Conservation (phyloP, 2,888 invertebrate genomes). For the Cantharis nigra region DNA sequence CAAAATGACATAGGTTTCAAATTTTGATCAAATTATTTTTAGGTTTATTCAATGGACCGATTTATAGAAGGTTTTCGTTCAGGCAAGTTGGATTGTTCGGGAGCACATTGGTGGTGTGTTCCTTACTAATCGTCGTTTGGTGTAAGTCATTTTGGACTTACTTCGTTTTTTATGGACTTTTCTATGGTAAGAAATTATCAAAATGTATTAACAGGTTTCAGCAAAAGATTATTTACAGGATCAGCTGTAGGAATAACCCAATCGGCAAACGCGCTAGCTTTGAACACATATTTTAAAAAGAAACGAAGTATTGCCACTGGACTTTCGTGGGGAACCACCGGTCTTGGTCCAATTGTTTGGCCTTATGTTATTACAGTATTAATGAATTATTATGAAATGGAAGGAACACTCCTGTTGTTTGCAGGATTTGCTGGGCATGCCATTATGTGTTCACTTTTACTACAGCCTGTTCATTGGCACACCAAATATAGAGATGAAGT, state of each 20-base stretch:
- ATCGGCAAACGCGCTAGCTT: constrained; percentile 69
- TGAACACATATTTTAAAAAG: constrained; percentile 75
- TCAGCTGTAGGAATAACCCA: constrained; percentile 6
- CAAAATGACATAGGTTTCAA: no score
- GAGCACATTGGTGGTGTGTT: constrained; percentile 62
- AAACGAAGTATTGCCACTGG: constrained; percentile 73
- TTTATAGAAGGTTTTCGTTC: constrained; percentile 69
- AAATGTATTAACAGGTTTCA: background rate
- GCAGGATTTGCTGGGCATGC: constrained; percentile 71
- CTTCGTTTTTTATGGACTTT: constrained; percentile 66
- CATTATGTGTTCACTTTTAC: constrained; percentile 66
- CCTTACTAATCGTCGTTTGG: constrained; percentile 65
- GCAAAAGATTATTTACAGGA: background rate
- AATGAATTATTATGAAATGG: constrained; percentile 65
- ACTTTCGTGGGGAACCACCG: constrained; percentile 72
- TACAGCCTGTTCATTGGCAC: constrained; percentile 80
- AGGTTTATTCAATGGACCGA: constrained; percentile 73
- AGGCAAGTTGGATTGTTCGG: constrained; percentile 70
- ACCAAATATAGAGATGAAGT: constrained; percentile 54
- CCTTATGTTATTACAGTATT: constrained; percentile 71
- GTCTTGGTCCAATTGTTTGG: constrained; percentile 73
- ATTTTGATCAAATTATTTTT: constrained; percentile 37
- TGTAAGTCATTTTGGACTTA: constrained; percentile 67
- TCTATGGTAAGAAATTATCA: constrained; percentile 64
- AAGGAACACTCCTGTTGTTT: constrained; percentile 69